Evolutionary conservation across 2,888 invertebrate genomes (phyloP).

Genomic region (Pediacus dermestoides): DNA sequence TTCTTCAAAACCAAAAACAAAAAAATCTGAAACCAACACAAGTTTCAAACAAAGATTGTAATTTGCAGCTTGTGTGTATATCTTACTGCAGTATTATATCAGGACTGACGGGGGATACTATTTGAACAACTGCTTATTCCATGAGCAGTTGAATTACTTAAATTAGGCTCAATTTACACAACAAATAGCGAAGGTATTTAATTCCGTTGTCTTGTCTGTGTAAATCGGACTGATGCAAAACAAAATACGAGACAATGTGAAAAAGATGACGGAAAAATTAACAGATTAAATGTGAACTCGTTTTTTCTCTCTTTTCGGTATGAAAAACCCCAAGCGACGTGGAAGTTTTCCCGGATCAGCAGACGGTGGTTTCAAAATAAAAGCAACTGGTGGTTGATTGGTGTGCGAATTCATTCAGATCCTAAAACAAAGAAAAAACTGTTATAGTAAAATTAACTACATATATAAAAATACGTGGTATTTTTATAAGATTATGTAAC

Average conservation of each 20-base stretch:
- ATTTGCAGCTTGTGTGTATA: too few species aligned
- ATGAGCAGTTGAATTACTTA: slow-evolving; percentile 39
- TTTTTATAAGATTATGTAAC: slow-evolving; percentile 6
- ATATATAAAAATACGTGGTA: slow-evolving; percentile 4
- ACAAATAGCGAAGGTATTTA: slow-evolving; percentile 28
- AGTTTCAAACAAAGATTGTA: background rate
- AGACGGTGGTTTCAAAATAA: slow-evolving; percentile 33
- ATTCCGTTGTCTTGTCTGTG: slow-evolving; percentile 14
- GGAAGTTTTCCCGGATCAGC: slow-evolving; percentile 35
- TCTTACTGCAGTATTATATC: slow-evolving; percentile 6
- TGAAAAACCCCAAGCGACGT: slow-evolving; percentile 42
- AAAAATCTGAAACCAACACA: background rate
- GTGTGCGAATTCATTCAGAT: slow-evolving; percentile 39
- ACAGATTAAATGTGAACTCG: slow-evolving; percentile 33
- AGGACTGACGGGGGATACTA: slow-evolving; percentile 27
- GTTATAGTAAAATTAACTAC: slow-evolving; percentile 3
- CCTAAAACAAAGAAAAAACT: slow-evolving; percentile 34
- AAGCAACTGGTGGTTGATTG: slow-evolving; percentile 11
- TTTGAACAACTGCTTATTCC: slow-evolving; percentile 31
- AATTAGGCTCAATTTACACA: slow-evolving; percentile 44
- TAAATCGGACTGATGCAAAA: slow-evolving; percentile 7
- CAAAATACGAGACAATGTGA: slow-evolving; percentile 11
- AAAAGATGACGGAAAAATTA: slow-evolving; percentile 10
- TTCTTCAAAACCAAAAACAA: too few species aligned
- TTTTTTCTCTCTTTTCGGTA: slow-evolving; percentile 45